These are phyloP conservation scores for Sarcophaga peregrina DNA, from an alignment of 1,140 invertebrate genomes.

Conservation along the genomic window DNA sequence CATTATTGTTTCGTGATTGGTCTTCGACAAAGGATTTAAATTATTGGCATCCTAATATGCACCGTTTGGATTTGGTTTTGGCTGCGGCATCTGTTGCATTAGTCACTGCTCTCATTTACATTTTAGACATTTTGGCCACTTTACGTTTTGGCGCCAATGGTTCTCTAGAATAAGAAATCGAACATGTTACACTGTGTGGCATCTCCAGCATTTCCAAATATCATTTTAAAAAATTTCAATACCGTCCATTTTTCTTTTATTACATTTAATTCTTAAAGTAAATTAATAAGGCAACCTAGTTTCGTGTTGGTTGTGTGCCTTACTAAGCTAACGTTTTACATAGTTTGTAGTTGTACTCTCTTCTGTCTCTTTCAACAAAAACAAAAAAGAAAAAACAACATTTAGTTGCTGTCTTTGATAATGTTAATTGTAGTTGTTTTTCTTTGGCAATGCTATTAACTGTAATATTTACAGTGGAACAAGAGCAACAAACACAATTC, in stretches of 20 bases:
- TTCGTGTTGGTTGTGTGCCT: not conserved
- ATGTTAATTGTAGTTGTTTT: not conserved
- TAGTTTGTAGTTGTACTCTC: not conserved
- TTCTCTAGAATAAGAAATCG: slow-evolving; percentile 55
- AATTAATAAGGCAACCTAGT: not conserved
- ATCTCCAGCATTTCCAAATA: not conserved
- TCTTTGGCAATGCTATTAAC: not conserved
- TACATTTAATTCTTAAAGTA: not conserved
- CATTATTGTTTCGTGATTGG: slow-evolving; percentile 62
- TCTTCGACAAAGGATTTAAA: slow-evolving; percentile 63
- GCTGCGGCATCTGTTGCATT: slow-evolving; percentile 60
- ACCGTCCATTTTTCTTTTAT: not conserved
- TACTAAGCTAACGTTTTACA: not conserved
- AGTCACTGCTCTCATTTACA: slow-evolving; percentile 56
- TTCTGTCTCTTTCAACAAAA: no score
- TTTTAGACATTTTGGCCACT: slow-evolving; percentile 61
- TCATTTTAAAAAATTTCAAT: not conserved
- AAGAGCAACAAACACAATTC: not conserved
- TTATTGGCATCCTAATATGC: slow-evolving; percentile 66
- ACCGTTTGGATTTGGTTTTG: slow-evolving; percentile 63
- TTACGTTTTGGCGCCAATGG: slow-evolving; percentile 62
- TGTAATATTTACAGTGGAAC: slow-evolving; percentile 2
- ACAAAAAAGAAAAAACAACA: not conserved
- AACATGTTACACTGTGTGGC: not conserved
- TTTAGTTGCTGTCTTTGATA: slow-evolving; percentile 4